These are phyloP conservation scores for Furcifer pardalis DNA, from an alignment of 2,797 vertebrate genomes.

Conservation along the genomic window DNA sequence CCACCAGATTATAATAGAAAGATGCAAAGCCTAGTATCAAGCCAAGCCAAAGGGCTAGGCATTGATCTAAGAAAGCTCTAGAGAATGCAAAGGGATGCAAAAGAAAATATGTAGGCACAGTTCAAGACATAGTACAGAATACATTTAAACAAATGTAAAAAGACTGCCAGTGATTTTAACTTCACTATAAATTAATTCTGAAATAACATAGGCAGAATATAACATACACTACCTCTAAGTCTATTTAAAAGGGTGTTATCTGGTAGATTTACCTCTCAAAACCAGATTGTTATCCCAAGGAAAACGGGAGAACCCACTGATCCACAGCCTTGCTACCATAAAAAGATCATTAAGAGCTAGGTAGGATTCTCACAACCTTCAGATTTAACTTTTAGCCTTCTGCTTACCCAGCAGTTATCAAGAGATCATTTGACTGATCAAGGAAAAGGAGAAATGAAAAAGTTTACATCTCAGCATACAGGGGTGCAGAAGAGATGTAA, in stretches of 20 bases:
- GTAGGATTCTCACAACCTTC: neutral
- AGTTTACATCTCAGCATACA: neutral
- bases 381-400: neutral
- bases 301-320: neutral
- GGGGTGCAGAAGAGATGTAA: too few relatives aligned
- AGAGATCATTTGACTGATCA: neutral
- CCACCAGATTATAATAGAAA: rapidly evolving
- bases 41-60: rapidly evolving
- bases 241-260: neutral
- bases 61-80: neutral
- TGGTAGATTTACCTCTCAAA: neutral
- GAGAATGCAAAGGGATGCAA: neutral
- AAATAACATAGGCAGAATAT: neutral
- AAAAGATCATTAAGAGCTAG: neutral
- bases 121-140: neutral
- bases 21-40: rapidly evolving
- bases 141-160: neutral
- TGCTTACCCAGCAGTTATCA: neutral
- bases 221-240: neutral
- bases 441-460: neutral
- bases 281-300: neutral
- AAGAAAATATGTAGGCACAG: neutral
- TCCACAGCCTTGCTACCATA: neutral
- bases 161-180: neutral
- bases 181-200: neutral